Evolutionary conservation across 1,140 invertebrate species (phyloP), one percentile per base, ranked within the genome.

Genomic region (Cydia fagiglandana): DNA sequence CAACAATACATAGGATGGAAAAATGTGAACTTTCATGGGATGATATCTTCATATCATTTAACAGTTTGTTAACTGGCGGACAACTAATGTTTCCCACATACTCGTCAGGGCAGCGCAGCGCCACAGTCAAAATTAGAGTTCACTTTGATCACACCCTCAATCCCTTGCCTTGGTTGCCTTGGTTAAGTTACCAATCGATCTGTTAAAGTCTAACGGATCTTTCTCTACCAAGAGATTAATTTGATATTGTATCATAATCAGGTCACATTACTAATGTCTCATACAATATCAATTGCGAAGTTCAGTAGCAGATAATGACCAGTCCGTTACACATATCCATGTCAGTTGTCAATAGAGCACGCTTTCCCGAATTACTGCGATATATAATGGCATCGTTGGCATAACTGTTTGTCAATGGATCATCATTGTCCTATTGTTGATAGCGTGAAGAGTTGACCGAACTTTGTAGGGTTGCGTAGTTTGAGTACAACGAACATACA

Each of bases 301-400:
- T 78, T 78, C 68, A 78, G 73, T 41, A 38, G 45, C 30, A 74
- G 70, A 41, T 74, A 79, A 79, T 79, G 20, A 74, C 56, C 78
- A 68, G 64, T 75, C 74, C 61, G 74, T 75, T 75, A 68, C 64
- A 28, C 17, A 41, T 12, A 75, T 45, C 45, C 64, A 41, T 75
- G 61, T 50, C 74, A 68, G 41, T 24, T 28, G 47, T 75, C 74
- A 75, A 75, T 75, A 15, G 17, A 15, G n/a, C 28, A 75, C 74
- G 74, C 74, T 75, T 75, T 75, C 74, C 66, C 66, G 66, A 70
- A 70, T 70, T 70, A 38, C 6, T 24, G n/a, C 20, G 56, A 61
- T 61, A 41, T 70, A 66, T 66, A 70, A 70, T 70, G 38, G 66
- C 34, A 66, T 66, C 17, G 45, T 38, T 68, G 66, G 66, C 34